Conservation (phyloP, 2,888 invertebrate species). For the Oasisia sp. region DNA sequence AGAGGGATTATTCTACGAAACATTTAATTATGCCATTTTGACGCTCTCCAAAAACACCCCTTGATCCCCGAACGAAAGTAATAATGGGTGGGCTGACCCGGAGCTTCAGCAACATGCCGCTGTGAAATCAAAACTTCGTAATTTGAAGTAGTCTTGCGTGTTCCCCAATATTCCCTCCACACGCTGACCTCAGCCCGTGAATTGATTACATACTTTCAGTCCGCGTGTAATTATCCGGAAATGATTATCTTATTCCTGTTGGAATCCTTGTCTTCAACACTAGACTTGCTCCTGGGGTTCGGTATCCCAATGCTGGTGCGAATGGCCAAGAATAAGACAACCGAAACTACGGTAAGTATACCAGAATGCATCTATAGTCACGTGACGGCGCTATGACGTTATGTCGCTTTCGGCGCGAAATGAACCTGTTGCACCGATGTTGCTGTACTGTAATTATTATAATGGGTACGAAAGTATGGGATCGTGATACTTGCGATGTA, state of each 20-base stretch:
- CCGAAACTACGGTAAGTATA: conserved; percentile 25
- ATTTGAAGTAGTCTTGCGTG: too few relatives aligned
- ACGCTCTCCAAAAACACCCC: too few relatives aligned
- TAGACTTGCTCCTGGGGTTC: conserved; percentile 24
- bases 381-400: background rate
- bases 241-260: background rate
- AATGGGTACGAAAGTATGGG: too few relatives aligned
- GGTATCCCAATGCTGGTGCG: conserved; percentile 14
- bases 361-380: background rate
- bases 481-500: too few relatives aligned
- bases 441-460: too few relatives aligned
- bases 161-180: background rate
- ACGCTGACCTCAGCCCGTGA: background rate
- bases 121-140: too few relatives aligned
- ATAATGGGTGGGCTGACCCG: too few relatives aligned
- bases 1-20: too few relatives aligned
- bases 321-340: conserved; percentile 17
- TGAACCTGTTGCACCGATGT: background rate
- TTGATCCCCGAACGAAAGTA: too few relatives aligned
- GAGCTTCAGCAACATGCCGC: too few relatives aligned
- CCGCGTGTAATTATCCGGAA: background rate
- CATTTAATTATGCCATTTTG: too few relatives aligned
- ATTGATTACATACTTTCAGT: background rate
- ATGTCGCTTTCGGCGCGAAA: background rate
- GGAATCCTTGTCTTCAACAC: background rate